Evolutionary conservation across 64 coral and sea anemone species (phyloP).

Genomic region (Pachyseris speciosa): DNA sequence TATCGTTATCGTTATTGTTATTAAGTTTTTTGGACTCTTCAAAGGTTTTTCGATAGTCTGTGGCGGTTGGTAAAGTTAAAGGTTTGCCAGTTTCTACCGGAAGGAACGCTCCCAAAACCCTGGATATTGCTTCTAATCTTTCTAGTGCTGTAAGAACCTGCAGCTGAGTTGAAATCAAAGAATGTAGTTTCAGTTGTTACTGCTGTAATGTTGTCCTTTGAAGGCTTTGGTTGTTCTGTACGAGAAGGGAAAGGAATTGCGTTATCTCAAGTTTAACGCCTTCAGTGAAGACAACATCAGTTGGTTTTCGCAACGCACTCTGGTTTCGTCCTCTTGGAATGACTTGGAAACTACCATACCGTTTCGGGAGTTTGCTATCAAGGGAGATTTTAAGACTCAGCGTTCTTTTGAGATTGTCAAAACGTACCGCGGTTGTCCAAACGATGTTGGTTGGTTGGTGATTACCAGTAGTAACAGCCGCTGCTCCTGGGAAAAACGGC

Average conservation of each 20-base stretch:
- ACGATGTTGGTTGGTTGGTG: neutral
- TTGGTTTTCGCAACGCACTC: slow-evolving; percentile 28
- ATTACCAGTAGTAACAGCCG: neutral
- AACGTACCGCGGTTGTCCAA: neutral
- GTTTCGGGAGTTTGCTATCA: neutral
- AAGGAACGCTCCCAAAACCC: too few species aligned
- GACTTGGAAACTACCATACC: neutral
- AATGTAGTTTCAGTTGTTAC: too few species aligned
- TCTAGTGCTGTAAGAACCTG: too few species aligned
- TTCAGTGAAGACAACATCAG: neutral
- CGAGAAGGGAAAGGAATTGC: neutral
- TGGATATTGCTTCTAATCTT: too few species aligned
- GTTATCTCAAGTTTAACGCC: slow-evolving; percentile 26
- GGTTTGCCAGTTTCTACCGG: too few species aligned
- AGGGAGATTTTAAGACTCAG: neutral
- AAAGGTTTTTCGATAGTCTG: too few species aligned
- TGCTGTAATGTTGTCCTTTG: neutral
- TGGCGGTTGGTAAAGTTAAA: too few species aligned
- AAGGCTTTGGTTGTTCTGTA: slow-evolving; percentile 42
- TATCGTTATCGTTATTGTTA: too few species aligned
- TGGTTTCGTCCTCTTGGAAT: neutral
- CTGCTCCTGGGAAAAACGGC: neutral
- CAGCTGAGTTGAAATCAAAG: too few species aligned
- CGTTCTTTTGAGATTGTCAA: neutral
- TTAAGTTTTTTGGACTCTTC: too few species aligned